A percentile compares a stretch with the other conserved stretches of the same genome.
These are phyloP conservation scores for Elmis aenea DNA, from an alignment of 2,888 invertebrate genomes.

Conservation along the genomic window DNA sequence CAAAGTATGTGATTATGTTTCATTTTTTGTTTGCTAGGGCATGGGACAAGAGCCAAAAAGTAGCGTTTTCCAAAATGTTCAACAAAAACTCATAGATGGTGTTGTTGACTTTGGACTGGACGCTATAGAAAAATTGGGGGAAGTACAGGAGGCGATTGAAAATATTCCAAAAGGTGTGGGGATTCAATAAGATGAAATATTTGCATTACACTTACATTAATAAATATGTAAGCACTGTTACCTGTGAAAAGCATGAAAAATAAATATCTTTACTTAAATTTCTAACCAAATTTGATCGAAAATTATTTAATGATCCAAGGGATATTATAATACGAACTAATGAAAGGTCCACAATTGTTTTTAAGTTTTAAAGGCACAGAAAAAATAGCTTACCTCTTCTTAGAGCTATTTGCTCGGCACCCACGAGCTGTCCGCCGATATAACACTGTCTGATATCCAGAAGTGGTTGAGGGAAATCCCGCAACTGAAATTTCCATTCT, in stretches of 20 bases:
- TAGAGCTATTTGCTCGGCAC: conserved; percentile 81
- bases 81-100: conserved; percentile 27
- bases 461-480: conserved; percentile 94
- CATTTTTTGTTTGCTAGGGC: too few species aligned
- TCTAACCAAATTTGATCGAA: background rate
- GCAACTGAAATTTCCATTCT: conserved; percentile 81
- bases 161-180: conserved; percentile 11
- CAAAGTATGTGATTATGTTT: too few species aligned
- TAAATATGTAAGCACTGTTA: too few species aligned
- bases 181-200: too few species aligned
- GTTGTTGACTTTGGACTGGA: conserved; percentile 33
- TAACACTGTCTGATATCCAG: conserved; percentile 77
- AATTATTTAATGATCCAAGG: background rate
- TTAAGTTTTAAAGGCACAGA: too few species aligned
- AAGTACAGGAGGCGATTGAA: conserved; percentile 22
- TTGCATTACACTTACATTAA: too few species aligned
- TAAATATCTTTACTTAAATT: background rate
- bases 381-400: conserved; percentile 37
- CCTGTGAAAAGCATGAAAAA: background rate
- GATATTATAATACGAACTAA: too few species aligned
- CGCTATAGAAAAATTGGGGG: conserved; percentile 29
- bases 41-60: too few species aligned
- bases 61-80: too few species aligned
- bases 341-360: too few species aligned
- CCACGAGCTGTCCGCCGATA: conserved; percentile 85